Evolutionary conservation across 1,140 invertebrate genomes (phyloP).

Genomic region (Drosophila bipectinata): DNA sequence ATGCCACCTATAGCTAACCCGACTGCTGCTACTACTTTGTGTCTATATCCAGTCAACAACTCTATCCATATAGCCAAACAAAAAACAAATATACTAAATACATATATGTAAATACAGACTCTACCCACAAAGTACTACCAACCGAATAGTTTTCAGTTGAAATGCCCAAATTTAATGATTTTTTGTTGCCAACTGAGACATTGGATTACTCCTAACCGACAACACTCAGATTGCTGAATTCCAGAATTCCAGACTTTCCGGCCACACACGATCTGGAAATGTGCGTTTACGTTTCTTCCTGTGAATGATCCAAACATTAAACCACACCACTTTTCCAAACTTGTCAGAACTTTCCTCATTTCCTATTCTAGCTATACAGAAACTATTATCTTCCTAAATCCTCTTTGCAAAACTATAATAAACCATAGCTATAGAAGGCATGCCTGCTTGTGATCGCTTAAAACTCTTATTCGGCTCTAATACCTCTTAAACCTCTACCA

Average conservation of each 20-base stretch:
- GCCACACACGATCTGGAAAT: slow-evolving; percentile 46
- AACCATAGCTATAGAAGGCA: slow-evolving; percentile 36
- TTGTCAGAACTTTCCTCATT: slow-evolving; percentile 24
- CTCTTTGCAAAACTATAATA: slow-evolving; percentile 12
- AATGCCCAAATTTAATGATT: slow-evolving; percentile 30
- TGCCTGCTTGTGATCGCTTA: slow-evolving; percentile 69
- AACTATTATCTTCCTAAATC: slow-evolving; percentile 17
- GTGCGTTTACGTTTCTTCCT: slow-evolving; percentile 57
- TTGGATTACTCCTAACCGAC: slow-evolving; percentile 45
- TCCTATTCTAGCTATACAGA: slow-evolving; percentile 17
- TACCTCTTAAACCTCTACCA: slow-evolving; percentile 1
- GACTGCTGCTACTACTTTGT: slow-evolving; percentile 36
- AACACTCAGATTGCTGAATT: slow-evolving; percentile 36
- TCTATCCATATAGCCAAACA: slow-evolving; percentile 20
- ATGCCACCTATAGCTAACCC: slow-evolving; percentile 61
- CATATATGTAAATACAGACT: slow-evolving; percentile 52
- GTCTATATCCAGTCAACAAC: slow-evolving; percentile 28
- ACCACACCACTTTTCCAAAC: slow-evolving; percentile 20
- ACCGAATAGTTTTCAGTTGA: slow-evolving; percentile 28
- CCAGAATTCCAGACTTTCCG: slow-evolving; percentile 8
- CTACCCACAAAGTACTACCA: slow-evolving; percentile 11
- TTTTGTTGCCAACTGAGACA: slow-evolving; percentile 25
- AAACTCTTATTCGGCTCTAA: slow-evolving; percentile 4
- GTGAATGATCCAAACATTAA: slow-evolving; percentile 19
- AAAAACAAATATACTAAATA: neutral